Conservation (phyloP, 2,113 vertebrate species). For the Micromys minutus region DNA sequence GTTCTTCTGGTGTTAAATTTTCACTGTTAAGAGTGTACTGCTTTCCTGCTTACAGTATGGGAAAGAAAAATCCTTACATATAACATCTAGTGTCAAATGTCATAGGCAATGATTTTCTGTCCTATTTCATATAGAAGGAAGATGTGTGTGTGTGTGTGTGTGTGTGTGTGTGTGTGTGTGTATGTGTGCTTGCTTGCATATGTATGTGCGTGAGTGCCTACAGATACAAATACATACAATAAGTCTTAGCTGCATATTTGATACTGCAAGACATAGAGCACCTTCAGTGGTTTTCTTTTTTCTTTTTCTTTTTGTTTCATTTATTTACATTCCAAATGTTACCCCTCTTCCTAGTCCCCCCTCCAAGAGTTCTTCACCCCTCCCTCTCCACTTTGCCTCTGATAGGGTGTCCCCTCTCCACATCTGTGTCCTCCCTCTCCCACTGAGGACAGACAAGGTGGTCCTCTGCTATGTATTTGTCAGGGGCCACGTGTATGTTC, state of each 20-base stretch:
- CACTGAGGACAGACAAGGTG: no score
- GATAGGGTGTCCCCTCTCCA: no score
- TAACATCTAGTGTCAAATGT: background rate
- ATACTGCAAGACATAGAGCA: background rate
- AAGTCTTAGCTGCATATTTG: background rate
- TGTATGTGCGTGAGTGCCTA: background rate
- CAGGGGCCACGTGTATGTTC: no score
- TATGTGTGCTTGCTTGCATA: background rate
- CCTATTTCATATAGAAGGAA: background rate
- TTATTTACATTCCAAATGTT: no score
- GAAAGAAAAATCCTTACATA: background rate
- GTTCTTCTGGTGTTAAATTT: background rate
- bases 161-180: background rate
- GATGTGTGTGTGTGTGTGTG: background rate
- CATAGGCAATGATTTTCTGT: background rate
- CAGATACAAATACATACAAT: background rate
- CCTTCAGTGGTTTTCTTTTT: background rate
- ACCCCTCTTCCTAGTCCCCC: no score
- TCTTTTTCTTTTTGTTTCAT: background rate
- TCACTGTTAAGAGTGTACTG: background rate
- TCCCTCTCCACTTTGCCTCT: no score
- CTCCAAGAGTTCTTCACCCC: no score
- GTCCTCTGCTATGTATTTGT: no score
- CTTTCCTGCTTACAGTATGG: background rate
- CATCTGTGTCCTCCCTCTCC: no score